Percentiles rank a stretch among this genome's conserved stretches.
Conservation (phyloP, 2,888 invertebrate genomes). For the Pristionchus exspectatus region DNA sequence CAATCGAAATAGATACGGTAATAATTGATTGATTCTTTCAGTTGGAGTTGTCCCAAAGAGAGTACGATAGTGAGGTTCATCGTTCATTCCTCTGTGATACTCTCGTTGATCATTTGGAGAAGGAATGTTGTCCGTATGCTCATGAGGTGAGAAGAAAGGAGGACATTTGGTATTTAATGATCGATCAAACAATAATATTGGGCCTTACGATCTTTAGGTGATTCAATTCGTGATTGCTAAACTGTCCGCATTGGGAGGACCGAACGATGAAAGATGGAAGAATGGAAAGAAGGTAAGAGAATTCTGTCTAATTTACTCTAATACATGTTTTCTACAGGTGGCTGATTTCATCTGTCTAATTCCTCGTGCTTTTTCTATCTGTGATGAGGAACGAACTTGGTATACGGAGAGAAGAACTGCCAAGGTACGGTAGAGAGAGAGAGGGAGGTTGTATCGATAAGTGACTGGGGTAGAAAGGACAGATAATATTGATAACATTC, state of each 20-base stretch:
- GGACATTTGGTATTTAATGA: not conserved
- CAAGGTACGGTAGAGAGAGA: constrained; percentile 3
- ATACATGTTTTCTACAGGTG: not conserved
- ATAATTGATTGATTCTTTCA: not conserved
- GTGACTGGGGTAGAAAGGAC: not conserved
- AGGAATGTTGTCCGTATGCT: constrained; percentile 42
- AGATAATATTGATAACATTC: not conserved
- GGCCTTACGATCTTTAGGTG: not conserved
- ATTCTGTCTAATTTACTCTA: not conserved
- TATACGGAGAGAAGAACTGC: constrained; percentile 30
- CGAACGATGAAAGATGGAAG: not conserved
- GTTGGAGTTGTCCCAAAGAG: not conserved
- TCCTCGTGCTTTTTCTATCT: not conserved
- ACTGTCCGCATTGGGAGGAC: not conserved
- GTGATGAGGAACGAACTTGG: constrained; percentile 27
- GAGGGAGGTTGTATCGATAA: not conserved
- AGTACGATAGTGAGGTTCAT: not conserved
- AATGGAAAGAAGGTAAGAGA: not conserved
- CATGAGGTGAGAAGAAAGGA: constrained; percentile 4
- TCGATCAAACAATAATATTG: not conserved
- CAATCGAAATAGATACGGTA: not conserved
- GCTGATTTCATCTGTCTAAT: constrained; percentile 29
- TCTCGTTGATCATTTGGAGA: not conserved
- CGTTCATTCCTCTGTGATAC: constrained; percentile 2
- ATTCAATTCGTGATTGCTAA: constrained; percentile 40